Percentiles rank a stretch among this genome's conserved stretches.
These are phyloP conservation scores for Oxyura jamaicensis DNA, from an alignment of 2,113 vertebrate species.

Conservation along the genomic window DNA sequence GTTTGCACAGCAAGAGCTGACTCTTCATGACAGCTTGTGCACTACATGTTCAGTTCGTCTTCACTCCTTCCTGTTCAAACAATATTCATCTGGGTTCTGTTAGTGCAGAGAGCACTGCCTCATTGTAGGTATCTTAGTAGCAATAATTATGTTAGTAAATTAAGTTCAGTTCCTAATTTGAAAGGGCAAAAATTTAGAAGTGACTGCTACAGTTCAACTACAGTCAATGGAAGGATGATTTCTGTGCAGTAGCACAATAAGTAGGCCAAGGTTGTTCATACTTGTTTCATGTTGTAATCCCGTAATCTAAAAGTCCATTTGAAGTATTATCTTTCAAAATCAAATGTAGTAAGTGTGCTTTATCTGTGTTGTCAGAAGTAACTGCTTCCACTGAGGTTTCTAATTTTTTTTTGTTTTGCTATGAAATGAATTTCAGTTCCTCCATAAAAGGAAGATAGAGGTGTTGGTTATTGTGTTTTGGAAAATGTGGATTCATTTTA, in stretches of 20 bases:
- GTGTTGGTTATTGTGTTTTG: not conserved
- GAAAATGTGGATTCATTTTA: not conserved
- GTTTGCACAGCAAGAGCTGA: not conserved
- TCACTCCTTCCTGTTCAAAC: not conserved
- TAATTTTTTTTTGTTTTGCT: not conserved
- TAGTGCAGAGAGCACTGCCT: not conserved
- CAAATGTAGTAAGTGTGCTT: not conserved
- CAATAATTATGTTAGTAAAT: not conserved
- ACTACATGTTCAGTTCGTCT: not conserved
- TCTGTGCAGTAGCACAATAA: not conserved
- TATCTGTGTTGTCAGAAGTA: not conserved
- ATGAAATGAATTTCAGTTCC: not conserved
- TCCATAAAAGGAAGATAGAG: not conserved
- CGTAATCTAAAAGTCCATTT: not conserved
- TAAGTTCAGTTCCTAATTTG: not conserved
- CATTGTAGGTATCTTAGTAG: not conserved
- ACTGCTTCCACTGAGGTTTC: not conserved
- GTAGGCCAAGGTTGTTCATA: not conserved
- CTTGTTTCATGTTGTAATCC: not conserved
- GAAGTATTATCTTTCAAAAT: not conserved
- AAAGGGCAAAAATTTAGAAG: not conserved
- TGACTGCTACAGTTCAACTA: not conserved
- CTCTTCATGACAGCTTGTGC: not conserved
- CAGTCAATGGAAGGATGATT: not conserved
- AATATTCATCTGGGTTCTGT: not conserved